phyloP scores from a whole-genome alignment of 2,797 vertebrate species.

The Alauda arvensis region DNA sequence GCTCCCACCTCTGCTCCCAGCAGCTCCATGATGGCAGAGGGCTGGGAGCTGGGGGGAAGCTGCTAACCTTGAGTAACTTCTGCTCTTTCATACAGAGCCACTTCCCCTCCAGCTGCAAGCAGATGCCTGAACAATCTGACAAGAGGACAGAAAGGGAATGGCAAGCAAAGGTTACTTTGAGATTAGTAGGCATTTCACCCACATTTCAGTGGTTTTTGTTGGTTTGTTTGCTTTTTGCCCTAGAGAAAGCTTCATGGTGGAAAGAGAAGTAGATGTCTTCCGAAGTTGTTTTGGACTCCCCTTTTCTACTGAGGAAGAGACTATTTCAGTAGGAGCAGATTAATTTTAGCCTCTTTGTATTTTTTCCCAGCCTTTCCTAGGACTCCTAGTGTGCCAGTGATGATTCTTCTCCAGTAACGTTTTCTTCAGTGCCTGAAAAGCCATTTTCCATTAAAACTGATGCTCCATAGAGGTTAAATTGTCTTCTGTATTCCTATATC shows the following conservation, averaged over 20 bases:
- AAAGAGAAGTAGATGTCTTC: not conserved
- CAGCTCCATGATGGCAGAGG: not conserved
- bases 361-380: not conserved
- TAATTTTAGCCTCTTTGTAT: not conserved
- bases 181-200: not conserved
- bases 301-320: not conserved
- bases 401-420: not conserved
- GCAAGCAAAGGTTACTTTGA: not conserved
- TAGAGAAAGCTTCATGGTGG: not conserved
- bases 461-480: not conserved
- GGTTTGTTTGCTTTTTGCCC: not conserved
- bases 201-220: not conserved
- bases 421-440: not conserved
- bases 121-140: not conserved
- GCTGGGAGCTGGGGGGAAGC: not conserved
- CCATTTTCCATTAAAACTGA: not conserved
- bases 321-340: not conserved
- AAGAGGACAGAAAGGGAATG: not conserved
- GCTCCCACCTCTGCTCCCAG: not conserved
- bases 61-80: not conserved
- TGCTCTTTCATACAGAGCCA: not conserved
- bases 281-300: not conserved
- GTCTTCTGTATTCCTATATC: not conserved
- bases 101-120: not conserved
- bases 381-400: not conserved